Conservation (phyloP, 2,113 vertebrate species). For the Embiotoca jacksoni region DNA sequence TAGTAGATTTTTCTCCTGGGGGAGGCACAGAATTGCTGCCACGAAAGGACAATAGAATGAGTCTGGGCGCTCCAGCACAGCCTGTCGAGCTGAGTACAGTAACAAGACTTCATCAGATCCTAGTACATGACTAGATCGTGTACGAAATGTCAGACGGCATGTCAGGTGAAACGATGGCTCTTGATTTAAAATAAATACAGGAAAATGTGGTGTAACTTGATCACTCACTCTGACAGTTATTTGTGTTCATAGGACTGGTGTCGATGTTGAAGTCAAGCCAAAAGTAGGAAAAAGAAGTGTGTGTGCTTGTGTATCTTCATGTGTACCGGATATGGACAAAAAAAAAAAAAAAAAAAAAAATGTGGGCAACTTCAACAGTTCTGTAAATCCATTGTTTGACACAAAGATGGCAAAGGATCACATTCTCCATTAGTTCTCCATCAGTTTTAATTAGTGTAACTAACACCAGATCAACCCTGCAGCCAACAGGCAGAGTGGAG, state of each 20-base stretch:
- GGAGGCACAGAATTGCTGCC: conserved; percentile 46
- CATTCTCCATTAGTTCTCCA: conserved; percentile 38
- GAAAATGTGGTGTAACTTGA: too few species aligned
- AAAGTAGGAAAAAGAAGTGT: conserved; percentile 25
- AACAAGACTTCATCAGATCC: not conserved
- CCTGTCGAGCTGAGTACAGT: conserved; percentile 59
- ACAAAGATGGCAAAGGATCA: conserved; percentile 23
- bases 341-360: not conserved
- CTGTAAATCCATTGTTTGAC: conserved; percentile 39
- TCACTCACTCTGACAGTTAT: too few species aligned
- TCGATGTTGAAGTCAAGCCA: not conserved
- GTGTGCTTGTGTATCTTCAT: not conserved
- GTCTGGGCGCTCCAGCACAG: conserved; percentile 41
- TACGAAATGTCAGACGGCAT: too few species aligned
- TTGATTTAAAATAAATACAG: too few species aligned
- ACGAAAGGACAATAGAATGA: conserved; percentile 56
- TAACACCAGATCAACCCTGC: conserved; percentile 37
- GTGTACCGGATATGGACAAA: not conserved
- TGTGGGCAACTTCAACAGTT: conserved; percentile 1
- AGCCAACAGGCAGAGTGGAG: conserved; percentile 36
- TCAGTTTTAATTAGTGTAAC: conserved; percentile 57
- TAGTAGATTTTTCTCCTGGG: conserved; percentile 25
- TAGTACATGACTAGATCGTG: too few species aligned
- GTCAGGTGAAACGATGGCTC: too few species aligned
- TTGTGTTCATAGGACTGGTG: too few species aligned